Conservation (phyloP, 92 coral and sea anemone species). For the Siderastrea siderea region DNA sequence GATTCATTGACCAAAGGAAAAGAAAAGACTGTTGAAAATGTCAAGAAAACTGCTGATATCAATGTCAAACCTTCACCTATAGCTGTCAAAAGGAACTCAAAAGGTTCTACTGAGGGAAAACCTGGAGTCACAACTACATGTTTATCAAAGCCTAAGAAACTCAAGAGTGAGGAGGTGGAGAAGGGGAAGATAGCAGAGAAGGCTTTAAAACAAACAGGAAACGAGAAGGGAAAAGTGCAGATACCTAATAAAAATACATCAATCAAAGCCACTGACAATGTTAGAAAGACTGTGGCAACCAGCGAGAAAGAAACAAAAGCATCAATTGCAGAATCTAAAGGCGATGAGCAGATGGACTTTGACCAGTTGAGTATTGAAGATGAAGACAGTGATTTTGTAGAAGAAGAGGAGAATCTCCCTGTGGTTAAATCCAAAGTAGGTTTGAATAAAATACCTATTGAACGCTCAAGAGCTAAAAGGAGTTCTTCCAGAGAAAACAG, state of each 20-base stretch:
- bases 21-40: background rate
- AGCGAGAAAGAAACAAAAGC: background rate
- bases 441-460: constrained; percentile 52
- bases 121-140: background rate
- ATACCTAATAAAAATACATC: background rate
- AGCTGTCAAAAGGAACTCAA: background rate
- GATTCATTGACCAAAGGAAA: background rate
- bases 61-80: background rate
- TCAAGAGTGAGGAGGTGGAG: background rate
- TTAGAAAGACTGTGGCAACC: background rate
- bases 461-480: constrained; percentile 1
- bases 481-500: constrained; percentile 25
- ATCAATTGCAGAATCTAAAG: background rate
- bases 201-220: background rate
- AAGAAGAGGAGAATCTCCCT: constrained; percentile 74
- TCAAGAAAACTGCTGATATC: background rate
- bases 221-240: background rate
- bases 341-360: constrained; percentile 42
- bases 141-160: constrained; percentile 6
- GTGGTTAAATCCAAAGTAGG: constrained; percentile 73
- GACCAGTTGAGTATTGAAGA: constrained; percentile 89
- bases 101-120: constrained; percentile 1
- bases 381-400: constrained; percentile 78
- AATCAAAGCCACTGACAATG: background rate
- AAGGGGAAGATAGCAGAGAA: background rate